Evolutionary conservation across 2,888 invertebrate genomes (phyloP).

Genomic region (Malthinus flaveolus): DNA sequence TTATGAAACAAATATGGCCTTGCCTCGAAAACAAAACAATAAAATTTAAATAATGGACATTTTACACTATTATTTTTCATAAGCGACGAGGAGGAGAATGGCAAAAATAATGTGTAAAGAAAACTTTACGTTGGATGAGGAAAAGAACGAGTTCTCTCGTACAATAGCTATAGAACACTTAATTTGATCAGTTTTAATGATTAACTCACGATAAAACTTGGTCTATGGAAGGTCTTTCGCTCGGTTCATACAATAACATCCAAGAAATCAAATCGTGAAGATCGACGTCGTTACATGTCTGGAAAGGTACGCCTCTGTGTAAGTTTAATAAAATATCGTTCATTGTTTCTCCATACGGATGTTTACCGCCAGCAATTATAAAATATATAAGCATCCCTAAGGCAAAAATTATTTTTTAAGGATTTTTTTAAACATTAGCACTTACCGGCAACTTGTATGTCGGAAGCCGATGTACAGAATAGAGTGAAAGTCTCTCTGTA

Average conservation of each 20-base stretch:
- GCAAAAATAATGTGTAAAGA: too few species aligned
- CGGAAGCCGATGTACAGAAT: conserved; percentile 48
- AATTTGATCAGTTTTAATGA: not conserved
- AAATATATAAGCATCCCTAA: conserved; percentile 51
- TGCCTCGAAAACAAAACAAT: too few species aligned
- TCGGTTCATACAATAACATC: conserved; percentile 50
- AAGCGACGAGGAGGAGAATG: too few species aligned
- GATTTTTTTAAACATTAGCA: not conserved
- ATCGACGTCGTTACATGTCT: conserved; percentile 42
- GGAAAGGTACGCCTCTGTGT: conserved; percentile 39
- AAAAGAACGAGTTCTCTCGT: too few species aligned
- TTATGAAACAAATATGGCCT: too few species aligned
- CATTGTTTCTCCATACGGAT: conserved; percentile 51
- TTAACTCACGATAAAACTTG: conserved; percentile 50
- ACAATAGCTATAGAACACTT: too few species aligned
- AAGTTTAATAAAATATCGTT: conserved; percentile 49
- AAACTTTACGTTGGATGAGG: too few species aligned
- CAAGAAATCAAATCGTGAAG: conserved; percentile 49
- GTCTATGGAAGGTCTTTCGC: conserved; percentile 47
- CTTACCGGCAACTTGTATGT: conserved; percentile 51
- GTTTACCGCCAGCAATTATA: conserved; percentile 50
- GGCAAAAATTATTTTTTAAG: not conserved
- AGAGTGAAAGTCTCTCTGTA: conserved; percentile 37
- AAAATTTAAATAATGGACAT: too few species aligned
- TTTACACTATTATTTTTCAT: too few species aligned